phyloP scores from a whole-genome alignment of 2,888 invertebrate species.

The Thereva unica region DNA sequence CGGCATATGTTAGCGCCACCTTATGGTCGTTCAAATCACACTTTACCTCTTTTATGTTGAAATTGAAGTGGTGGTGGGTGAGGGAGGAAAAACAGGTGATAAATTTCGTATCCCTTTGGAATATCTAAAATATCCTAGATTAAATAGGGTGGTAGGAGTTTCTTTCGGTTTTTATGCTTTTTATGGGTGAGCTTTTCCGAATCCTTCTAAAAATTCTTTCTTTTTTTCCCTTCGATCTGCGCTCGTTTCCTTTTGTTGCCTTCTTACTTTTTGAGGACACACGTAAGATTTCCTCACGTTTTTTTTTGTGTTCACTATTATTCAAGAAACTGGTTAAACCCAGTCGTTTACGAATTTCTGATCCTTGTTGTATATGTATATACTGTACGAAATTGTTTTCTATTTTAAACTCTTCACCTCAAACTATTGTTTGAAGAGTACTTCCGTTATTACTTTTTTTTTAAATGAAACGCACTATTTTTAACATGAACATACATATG shows the following conservation, averaged over 20 bases:
- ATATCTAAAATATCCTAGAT: conserved; percentile 25
- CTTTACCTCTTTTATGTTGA: conserved; percentile 29
- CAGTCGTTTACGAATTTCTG: conserved; percentile 31
- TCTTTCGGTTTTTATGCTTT: conserved; percentile 18
- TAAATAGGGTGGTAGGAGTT: conserved; percentile 13
- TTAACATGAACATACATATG: too few species aligned
- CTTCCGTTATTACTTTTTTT: too few species aligned
- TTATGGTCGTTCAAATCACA: conserved; percentile 34
- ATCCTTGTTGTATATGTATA: conserved; percentile 7
- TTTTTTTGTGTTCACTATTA: conserved; percentile 14
- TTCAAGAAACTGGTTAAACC: conserved; percentile 25
- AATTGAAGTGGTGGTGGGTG: conserved; percentile 31
- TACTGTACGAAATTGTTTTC: too few species aligned
- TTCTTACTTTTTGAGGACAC: conserved; percentile 5
- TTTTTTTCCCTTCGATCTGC: not conserved
- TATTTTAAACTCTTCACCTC: too few species aligned
- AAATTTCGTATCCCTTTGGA: conserved; percentile 35
- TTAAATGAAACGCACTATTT: too few species aligned
- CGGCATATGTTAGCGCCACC: conserved; percentile 26
- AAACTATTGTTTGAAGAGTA: too few species aligned
- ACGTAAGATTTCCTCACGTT: conserved; percentile 26
- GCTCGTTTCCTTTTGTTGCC: not conserved
- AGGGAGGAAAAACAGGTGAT: conserved; percentile 33
- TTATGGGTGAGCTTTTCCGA: conserved; percentile 12
- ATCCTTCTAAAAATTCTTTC: not conserved